Percentiles rank a stretch among this genome's conserved stretches.
These are phyloP conservation scores for Copidosoma aretas DNA, from an alignment of 2,888 invertebrate genomes.

Conservation along the genomic window DNA sequence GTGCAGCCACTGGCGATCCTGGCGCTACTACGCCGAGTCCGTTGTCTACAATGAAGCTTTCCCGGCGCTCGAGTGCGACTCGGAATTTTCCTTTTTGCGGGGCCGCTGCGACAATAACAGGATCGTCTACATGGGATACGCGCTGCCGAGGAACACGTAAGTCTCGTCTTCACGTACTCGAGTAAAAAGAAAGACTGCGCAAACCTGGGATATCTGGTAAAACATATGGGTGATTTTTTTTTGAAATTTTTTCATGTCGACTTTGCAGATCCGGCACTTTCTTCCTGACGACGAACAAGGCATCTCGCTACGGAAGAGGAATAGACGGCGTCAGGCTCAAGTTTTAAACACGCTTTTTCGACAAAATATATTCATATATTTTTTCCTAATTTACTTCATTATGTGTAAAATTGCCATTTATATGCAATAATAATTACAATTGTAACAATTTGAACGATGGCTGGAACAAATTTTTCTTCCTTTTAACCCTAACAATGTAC, in stretches of 20 bases:
- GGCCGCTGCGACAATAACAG: conserved; percentile 41
- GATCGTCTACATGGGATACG: conserved; percentile 46
- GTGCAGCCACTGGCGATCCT: conserved; percentile 66
- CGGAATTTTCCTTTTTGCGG: conserved; percentile 30
- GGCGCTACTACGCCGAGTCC: conserved; percentile 64
- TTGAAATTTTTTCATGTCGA: not conserved
- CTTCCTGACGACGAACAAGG: conserved; percentile 40
- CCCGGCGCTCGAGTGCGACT: conserved; percentile 48
- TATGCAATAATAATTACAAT: too few relatives aligned
- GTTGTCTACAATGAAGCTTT: conserved; percentile 57
- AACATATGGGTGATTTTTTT: too few relatives aligned
- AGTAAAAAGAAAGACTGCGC: too few relatives aligned
- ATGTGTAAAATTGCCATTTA: too few relatives aligned
- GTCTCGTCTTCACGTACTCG: conserved; percentile 1
- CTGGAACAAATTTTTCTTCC: too few relatives aligned
- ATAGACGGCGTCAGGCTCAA: conserved; percentile 9
- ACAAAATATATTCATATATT: too few relatives aligned
- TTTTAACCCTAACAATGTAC: too few relatives aligned
- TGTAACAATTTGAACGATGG: too few relatives aligned
- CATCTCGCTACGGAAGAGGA: conserved; percentile 26
- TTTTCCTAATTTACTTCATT: too few relatives aligned
- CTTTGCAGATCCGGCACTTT: conserved; percentile 36
- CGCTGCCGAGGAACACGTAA: conserved; percentile 44
- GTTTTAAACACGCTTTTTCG: too few relatives aligned
- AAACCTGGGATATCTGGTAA: not conserved